Evolutionary conservation across 92 coral and sea anemone species (phyloP), one percentile per base, ranked within the genome.

Genomic region (Hydrozoanthus gracilis): DNA sequence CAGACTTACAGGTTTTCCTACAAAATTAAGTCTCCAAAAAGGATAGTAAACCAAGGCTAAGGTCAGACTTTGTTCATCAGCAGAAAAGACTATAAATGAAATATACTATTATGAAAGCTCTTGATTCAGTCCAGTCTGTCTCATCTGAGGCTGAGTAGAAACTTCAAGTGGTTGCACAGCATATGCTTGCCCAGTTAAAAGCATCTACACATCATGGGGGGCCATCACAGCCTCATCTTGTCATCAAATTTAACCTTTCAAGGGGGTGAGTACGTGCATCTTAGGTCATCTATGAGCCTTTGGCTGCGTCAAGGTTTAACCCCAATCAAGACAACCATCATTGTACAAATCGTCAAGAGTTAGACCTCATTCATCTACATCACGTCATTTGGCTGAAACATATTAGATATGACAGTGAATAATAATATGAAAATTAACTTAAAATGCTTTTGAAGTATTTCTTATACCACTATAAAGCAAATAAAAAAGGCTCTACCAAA

Each of bases 261-360:
- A 48, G 73, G 35, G 85, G 64, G 85, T 51, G 85, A 27, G 85
- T 79, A 73, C 73, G 71, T 48, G 85, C 85, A 80, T 80, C 85
- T 80, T 80, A 80, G 85, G 85, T 80, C 85, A 80, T 80, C 85
- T 80, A 80, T 80, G 85, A 80, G 64, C 85, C 74, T 80, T 80
- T 80, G 85, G 85, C 85, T 74, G 73, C 74, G 64, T 61, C 51
- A 78, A 78, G 83, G 83, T 46, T 44, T 78, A 78, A 78, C 85
- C 85, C 85, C 85, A 70, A 80, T 80, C 85, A 80, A 80, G 85
- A 80, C 85, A 80, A 80, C 60, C 85, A 65, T 80, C 85, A 80
- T 64, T 49, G 85, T 80, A 80, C 74, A 67, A 79, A 79, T 79
- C 84, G 71, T 79, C 84, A 79, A 80, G 74, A 80, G 85, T 58